Conservation (phyloP, 2,797 vertebrate genomes). For the Salmo trutta region DNA sequence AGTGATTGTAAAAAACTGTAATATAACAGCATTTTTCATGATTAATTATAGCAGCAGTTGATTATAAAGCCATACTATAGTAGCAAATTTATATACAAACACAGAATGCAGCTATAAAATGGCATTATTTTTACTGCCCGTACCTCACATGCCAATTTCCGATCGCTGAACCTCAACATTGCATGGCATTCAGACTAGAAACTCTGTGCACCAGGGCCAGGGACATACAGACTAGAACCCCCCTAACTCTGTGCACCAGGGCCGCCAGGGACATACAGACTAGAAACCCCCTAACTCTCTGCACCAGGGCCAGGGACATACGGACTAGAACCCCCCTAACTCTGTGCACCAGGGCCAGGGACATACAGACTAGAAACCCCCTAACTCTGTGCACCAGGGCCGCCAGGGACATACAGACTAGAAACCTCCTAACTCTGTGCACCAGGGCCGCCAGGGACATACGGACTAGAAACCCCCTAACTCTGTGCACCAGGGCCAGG, state of each 20-base stretch:
- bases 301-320: neutral
- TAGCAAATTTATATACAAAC: neutral
- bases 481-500: neutral
- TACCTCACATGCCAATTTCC: neutral
- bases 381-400: too few relatives aligned
- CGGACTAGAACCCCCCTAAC: neutral
- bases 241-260: too few relatives aligned
- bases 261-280: neutral
- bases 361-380: neutral
- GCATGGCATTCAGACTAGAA: neutral
- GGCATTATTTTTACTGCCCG: neutral
- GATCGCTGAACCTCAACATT: neutral
- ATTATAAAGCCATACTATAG: neutral
- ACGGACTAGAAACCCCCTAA: neutral
- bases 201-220: too few relatives aligned
- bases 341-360: too few relatives aligned
- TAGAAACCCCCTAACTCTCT: too few relatives aligned
- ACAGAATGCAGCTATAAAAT: neutral
- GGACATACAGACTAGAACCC: neutral
- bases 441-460: neutral
- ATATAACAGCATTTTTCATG: neutral
- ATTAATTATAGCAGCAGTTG: neutral
- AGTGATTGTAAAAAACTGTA: neutral
- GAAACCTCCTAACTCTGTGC: neutral
- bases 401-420: neutral